A percentile compares a stretch with the other conserved stretches of the same genome.
phyloP scores from a whole-genome alignment of 2,888 invertebrate species.

The Noctua pronuba region DNA sequence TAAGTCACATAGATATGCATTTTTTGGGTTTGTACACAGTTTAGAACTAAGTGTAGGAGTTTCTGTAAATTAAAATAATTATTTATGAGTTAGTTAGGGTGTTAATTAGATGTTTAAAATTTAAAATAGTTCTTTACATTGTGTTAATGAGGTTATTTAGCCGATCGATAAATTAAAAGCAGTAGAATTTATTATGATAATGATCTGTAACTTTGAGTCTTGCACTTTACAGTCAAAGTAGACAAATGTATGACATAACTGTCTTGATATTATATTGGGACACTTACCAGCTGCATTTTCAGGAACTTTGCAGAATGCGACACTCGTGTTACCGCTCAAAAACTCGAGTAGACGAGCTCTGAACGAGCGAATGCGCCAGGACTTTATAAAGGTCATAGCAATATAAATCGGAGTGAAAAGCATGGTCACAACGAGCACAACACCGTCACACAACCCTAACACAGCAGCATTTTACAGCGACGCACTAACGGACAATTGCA shows the following conservation, averaged over 20 bases:
- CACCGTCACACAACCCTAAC: constrained; percentile 52
- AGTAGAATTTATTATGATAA: background rate
- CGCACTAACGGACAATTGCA: constrained; percentile 38
- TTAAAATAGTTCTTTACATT: background rate
- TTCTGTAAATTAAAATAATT: constrained; percentile 78
- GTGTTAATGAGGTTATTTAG: constrained; percentile 1
- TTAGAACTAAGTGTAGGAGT: constrained; percentile 89
- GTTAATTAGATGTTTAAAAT: background rate
- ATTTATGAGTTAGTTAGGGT: background rate
- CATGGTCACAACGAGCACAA: constrained; percentile 85
- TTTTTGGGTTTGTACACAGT: constrained; percentile 89
- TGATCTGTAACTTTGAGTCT: background rate
- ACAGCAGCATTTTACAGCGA: constrained; percentile 53
- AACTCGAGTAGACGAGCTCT: constrained; percentile 92
- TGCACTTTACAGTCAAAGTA: background rate
- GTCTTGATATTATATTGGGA: background rate
- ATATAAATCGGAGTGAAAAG: constrained; percentile 95
- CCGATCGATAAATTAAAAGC: background rate
- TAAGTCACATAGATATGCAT: constrained; percentile 92
- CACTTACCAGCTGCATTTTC: constrained; percentile 86
- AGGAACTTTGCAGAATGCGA: constrained; percentile 91
- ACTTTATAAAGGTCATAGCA: constrained; percentile 95
- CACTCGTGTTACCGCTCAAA: constrained; percentile 90
- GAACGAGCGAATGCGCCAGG: constrained; percentile 94
- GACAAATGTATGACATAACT: constrained; percentile 29